phyloP scores from a whole-genome alignment of 2,113 vertebrate genomes.

The Atractosteus spatula region DNA sequence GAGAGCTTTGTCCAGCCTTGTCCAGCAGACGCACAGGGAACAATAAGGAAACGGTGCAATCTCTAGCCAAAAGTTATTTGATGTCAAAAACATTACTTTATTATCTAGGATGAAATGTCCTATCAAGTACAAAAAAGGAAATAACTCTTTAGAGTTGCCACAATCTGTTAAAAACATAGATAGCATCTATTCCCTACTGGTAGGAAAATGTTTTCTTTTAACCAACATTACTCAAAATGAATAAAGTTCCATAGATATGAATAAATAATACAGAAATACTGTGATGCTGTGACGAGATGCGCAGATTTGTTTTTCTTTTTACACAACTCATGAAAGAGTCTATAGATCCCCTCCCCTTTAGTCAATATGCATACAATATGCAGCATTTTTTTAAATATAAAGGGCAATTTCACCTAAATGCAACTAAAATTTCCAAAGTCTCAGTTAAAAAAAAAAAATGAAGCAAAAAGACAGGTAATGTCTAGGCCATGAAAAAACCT shows the following conservation, averaged over 20 bases:
- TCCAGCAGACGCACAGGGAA: no score
- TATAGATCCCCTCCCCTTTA: constrained; percentile 51
- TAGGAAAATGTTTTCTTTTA: constrained; percentile 63
- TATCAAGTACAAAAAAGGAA: constrained; percentile 86
- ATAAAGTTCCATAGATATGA: constrained; percentile 61
- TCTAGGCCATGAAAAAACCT: no score
- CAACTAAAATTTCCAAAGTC: constrained; percentile 53
- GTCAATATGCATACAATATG: constrained; percentile 78
- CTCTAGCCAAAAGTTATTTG: constrained; percentile 66
- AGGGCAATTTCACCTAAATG: constrained; percentile 75
- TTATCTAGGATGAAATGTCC: constrained; percentile 84
- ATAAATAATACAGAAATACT: constrained; percentile 83
- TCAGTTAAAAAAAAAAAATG: constrained; percentile 41
- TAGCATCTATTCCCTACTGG: constrained; percentile 72
- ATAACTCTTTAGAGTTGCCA: constrained; percentile 77
- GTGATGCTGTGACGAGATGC: constrained; percentile 55
- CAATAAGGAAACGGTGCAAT: constrained; percentile 33
- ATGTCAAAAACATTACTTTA: constrained; percentile 88
- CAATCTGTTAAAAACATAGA: constrained; percentile 87
- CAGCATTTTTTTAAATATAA: constrained; percentile 71
- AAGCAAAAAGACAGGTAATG: constrained; percentile 32
- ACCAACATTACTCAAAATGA: constrained; percentile 60
- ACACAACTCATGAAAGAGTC: constrained; percentile 51
- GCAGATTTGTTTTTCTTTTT: constrained; percentile 53
- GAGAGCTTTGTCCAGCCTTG: no score